Evolutionary conservation across 2,113 vertebrate species (phyloP).

Genomic region (Lycaon pictus): DNA sequence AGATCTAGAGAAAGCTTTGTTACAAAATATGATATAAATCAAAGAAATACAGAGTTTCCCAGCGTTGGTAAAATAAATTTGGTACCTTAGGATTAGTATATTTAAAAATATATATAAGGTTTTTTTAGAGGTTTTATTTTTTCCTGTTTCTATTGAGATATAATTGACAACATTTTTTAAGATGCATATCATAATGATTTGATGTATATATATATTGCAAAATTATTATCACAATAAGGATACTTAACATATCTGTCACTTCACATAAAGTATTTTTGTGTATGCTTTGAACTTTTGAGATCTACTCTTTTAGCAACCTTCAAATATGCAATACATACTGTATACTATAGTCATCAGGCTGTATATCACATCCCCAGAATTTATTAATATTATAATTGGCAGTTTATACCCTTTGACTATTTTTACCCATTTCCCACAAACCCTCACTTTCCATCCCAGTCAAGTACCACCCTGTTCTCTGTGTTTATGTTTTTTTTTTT

Average conservation of each 20-base stretch:
- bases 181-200: background rate
- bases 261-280: background rate
- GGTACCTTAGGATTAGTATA: background rate
- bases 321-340: background rate
- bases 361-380: background rate
- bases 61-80: background rate
- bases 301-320: background rate
- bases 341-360: background rate
- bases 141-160: background rate
- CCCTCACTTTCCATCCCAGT: background rate
- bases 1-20: background rate
- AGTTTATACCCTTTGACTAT: background rate
- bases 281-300: background rate
- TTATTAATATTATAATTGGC: background rate
- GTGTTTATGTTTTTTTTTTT: background rate
- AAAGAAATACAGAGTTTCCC: background rate
- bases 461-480: background rate
- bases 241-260: background rate
- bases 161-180: background rate
- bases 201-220: background rate
- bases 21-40: background rate
- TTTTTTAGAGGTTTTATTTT: background rate
- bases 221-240: background rate
- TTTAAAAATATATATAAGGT: background rate
- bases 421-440: background rate